Base-by-base conservation (phyloP, 2,113 vertebrate species). In the Ramphastos sulfuratus region DNA sequence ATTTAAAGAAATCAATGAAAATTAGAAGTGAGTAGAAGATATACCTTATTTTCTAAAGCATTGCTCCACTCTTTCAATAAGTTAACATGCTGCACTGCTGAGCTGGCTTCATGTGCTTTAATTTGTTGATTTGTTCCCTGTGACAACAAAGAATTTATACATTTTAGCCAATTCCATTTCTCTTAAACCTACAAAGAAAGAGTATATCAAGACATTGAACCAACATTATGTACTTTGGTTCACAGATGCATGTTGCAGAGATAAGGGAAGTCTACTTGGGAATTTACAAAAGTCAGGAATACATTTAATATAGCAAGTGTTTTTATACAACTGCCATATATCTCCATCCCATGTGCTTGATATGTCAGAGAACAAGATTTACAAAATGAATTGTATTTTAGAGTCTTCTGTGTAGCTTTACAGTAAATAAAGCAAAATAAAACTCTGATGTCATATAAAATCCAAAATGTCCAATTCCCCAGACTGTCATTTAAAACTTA, bases 51-150 rank as follows among this genome's bases (percentile, higher is more conserved):
- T 96, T 99, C 99, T 73, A 99, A 94, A 24, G 97, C 97, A 94
- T 96, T 98, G 97, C 98, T 99, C 96, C 98, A 98, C 80, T 98
- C 98, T 87, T 98, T 98, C 97, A 99, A 98, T 97, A 99, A 96
- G 89, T 98, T 98, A 92, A 99, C 98, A 77, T 99, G 99, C 94
- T 99, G 99, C 27, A 99, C 98, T 23, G 99, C 98, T 11, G 97
- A 98, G 91, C 97, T 98, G 84, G 98, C 98, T 97, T 99, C 99
- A 6, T 99, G 99, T 66, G 98, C 98, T 97, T 98, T 98, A 95
- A 99, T 97, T 93, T 99, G 98, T 97, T 98, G 99, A 94, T 99
- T 99, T 86, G 99, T 97, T 93, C 98, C 99, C 99, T 99, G 96
- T 54, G 95, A 97, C 96, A 97, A 94, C 85, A 95, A 96, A 97